Conservation (phyloP, 2,797 vertebrate species). For the Sebastes steindachneri region DNA sequence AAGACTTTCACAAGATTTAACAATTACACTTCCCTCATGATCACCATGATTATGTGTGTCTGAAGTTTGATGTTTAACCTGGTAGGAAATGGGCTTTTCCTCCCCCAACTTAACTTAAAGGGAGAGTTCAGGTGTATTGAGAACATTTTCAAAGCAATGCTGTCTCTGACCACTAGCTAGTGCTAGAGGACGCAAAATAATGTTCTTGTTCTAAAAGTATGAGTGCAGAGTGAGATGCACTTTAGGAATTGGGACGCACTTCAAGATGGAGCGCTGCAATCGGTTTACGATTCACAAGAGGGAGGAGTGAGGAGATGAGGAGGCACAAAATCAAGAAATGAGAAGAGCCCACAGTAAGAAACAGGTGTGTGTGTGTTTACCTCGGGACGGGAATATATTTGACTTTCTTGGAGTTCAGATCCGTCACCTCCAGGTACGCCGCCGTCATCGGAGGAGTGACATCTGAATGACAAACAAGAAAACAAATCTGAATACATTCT, state of each 20-base stretch:
- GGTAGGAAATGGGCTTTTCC: no score
- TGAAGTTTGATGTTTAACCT: no score
- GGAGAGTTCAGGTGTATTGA: no score
- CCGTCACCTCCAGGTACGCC: constrained; percentile 95
- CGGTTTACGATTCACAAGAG: accelerated
- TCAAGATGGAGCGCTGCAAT: no score
- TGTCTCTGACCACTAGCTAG: constrained; percentile 9
- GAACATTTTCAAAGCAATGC: neutral
- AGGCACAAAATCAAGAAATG: accelerated
- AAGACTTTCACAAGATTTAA: neutral
- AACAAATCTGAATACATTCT: neutral
- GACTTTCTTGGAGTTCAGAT: constrained; percentile 93
- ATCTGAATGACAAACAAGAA: constrained; percentile 76
- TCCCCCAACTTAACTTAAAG: no score
- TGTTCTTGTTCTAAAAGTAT: neutral
- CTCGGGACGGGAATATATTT: constrained; percentile 95
- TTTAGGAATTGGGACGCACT: no score
- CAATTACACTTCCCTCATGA: no score
- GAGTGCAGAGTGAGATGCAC: neutral
- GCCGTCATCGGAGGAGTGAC: constrained; percentile 88
- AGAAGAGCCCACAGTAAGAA: neutral
- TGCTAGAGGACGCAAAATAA: neutral
- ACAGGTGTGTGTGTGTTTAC: constrained; percentile 75
- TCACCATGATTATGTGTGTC: no score
- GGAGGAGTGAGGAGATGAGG: neutral